Conservation (phyloP, 2,797 vertebrate genomes). For the Ptychadena robeensis region DNA sequence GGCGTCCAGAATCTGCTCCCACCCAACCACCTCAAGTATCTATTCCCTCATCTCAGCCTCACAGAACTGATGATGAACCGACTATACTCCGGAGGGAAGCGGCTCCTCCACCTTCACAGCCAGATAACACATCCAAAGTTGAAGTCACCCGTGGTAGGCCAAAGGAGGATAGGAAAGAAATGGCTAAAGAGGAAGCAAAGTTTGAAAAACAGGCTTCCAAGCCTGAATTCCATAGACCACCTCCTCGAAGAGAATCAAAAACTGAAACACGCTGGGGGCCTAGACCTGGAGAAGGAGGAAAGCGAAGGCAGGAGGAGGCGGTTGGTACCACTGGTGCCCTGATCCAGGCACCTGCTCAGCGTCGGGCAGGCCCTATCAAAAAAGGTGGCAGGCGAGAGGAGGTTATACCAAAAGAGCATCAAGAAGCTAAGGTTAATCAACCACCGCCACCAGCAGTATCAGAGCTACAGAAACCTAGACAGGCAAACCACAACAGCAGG, state of each 20-base stretch:
- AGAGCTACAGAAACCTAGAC: conserved; percentile 39
- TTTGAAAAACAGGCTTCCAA: conserved; percentile 64
- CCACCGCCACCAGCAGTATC: neutral
- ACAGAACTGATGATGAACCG: conserved; percentile 50
- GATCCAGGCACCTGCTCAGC: conserved; percentile 55
- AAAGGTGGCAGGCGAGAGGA: conserved; percentile 78
- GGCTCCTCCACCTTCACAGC: conserved; percentile 70
- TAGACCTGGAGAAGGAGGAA: conserved; percentile 81
- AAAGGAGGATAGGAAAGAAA: conserved; percentile 71
- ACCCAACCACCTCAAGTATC: conserved; percentile 41
- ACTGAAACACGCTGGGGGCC: conserved; percentile 94
- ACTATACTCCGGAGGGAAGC: conserved; percentile 39
- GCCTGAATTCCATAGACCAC: conserved; percentile 52
- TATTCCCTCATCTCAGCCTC: conserved; percentile 24
- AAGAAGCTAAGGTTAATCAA: conserved; percentile 67
- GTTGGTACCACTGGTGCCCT: conserved; percentile 69
- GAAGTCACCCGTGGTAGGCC: conserved; percentile 67
- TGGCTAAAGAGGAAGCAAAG: conserved; percentile 55
- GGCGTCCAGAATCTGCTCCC: conserved; percentile 16
- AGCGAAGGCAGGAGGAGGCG: conserved; percentile 72
- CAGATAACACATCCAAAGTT: conserved; percentile 75
- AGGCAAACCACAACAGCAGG: neutral
- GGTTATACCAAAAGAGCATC: conserved; percentile 66
- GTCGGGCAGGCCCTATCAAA: conserved; percentile 89
- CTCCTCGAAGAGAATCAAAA: conserved; percentile 81